phyloP scores from a whole-genome alignment of 2,888 invertebrate genomes.

The Lasius platythorax region DNA sequence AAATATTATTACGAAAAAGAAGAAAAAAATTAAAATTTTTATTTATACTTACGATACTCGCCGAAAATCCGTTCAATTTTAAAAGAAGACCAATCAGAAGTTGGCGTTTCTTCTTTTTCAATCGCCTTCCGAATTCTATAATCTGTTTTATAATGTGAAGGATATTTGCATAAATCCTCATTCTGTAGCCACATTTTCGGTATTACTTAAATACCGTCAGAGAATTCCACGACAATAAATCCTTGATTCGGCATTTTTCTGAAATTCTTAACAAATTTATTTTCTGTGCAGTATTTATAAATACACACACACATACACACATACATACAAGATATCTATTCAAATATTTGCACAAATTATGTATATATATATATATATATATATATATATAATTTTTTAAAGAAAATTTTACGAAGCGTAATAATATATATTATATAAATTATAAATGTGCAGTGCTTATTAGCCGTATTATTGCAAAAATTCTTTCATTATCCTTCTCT shows the following conservation, averaged over 20 bases:
- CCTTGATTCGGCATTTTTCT: neutral
- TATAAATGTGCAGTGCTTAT: neutral
- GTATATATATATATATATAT: neutral
- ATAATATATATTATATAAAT: constrained; percentile 1
- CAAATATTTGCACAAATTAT: neutral
- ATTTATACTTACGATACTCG: constrained; percentile 9
- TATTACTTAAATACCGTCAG: neutral
- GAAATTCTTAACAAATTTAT: neutral
- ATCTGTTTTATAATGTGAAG: neutral
- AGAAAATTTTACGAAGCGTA: no score
- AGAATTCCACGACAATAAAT: neutral
- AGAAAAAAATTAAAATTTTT: no score
- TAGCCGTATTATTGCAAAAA: constrained; percentile 3
- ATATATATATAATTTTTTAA: no score
- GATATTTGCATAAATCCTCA: neutral
- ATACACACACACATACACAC: neutral
- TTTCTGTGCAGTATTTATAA: neutral
- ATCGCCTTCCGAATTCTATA: neutral
- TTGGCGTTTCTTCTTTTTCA: neutral
- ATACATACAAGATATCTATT: neutral
- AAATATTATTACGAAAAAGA: neutral
- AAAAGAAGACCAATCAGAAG: neutral
- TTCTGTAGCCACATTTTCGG: constrained; percentile 1
- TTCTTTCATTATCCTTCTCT: neutral
- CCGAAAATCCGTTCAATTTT: neutral